Percentiles rank a stretch among this genome's conserved stretches.
Evolutionary conservation across 2,797 vertebrate species (phyloP).

Genomic region (Syngnathus acus): DNA sequence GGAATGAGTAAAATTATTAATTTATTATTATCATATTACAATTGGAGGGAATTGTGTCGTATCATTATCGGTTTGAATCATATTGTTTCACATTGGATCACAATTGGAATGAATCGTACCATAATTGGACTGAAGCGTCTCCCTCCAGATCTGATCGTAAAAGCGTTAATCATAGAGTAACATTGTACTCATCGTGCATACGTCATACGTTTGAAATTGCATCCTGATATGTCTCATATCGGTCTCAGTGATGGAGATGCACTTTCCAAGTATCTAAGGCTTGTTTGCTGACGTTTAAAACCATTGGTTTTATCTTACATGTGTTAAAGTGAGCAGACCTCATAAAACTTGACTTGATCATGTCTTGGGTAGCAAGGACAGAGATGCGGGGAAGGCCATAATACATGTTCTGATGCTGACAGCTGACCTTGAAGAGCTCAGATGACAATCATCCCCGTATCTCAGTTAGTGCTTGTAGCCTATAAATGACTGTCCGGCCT

Average conservation of each 20-base stretch:
- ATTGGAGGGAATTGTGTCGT: too few relatives aligned
- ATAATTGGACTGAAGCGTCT: background rate
- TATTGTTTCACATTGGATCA: background rate
- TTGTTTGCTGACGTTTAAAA: background rate
- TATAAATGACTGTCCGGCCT: conserved; percentile 49
- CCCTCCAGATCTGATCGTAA: background rate
- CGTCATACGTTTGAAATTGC: too few relatives aligned
- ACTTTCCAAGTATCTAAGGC: background rate
- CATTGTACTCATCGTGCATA: background rate
- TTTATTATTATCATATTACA: too few relatives aligned
- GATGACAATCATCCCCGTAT: conserved; percentile 51
- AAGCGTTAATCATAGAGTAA: background rate
- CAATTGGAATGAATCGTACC: background rate
- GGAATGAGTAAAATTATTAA: too few relatives aligned
- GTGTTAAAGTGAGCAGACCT: background rate
- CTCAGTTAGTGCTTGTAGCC: conserved; percentile 9
- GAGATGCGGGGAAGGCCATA: conserved; percentile 48
- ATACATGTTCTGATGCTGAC: conserved; percentile 51
- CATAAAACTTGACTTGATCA: conserved; percentile 1
- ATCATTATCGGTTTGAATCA: too few relatives aligned
- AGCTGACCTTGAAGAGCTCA: conserved; percentile 54
- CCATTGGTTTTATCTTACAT: background rate
- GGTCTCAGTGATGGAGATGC: background rate
- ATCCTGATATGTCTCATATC: background rate
- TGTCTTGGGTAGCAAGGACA: conserved; percentile 35